Evolutionary conservation across 2,797 vertebrate species (phyloP), one percentile per base, ranked within the genome.

Genomic region (Leptoclinus maculatus): DNA sequence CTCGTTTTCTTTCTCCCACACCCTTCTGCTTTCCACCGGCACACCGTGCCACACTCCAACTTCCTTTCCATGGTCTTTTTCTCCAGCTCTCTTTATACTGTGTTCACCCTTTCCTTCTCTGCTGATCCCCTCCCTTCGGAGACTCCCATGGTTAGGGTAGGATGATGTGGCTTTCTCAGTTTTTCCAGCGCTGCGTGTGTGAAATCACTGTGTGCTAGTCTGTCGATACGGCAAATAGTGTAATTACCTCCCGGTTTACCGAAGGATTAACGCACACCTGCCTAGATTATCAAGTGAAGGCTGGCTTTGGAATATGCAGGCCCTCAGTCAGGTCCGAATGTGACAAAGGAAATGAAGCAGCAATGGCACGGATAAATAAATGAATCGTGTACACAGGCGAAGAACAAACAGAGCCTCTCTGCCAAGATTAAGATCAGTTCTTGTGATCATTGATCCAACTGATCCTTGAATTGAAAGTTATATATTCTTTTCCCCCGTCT

Each of bases 211-310:
- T 63, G 58, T 73, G 84, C 77, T 76, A 76, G 72, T 77, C 75
- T 72, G 88, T 88, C 74, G 63, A 92, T 90, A 91, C 23, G 14
- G 90, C 86, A 93, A 92, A 91, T 80, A 86, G 83, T 80, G 76
- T 86, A 88, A 92, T 92, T 90, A 90, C 86, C 81, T 82, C 66
- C 82, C 11, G 71, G 84, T 92, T 92, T 92, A 88, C 82, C 75
- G 16, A 84, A 81, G 88, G 90, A 91, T 92, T 80, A 91, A 79
- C 74, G 39, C 80, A 85, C 89, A 90, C 86, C 89, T 93, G 89
- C 83, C n/a, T 51, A 10, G 88, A 89, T 91, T 87, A 72, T 73
- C 71, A 59, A 76, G 69, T n/a, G 71, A 45, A 74, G 74, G 45
- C 82, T 70, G 68, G 54, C 74, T 79, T 79, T 80, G 70, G 68